Percentiles rank a stretch among this genome's conserved stretches.
These are phyloP conservation scores for Sardinella longiceps DNA, from an alignment of 2,797 vertebrate genomes.

Conservation along the genomic window DNA sequence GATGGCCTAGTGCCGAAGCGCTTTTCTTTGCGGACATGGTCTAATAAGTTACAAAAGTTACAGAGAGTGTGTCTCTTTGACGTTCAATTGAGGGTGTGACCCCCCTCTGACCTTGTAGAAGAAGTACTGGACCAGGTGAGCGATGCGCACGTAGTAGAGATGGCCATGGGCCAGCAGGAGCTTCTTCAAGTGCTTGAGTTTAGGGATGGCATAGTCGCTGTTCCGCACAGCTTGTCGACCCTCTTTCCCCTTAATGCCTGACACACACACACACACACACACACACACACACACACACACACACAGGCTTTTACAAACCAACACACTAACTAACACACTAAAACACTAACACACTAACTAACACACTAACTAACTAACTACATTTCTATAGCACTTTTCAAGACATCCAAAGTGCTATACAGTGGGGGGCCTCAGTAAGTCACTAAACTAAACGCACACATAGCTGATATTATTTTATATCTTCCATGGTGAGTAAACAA, in stretches of 20 bases:
- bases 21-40: no score
- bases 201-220: constrained; percentile 97
- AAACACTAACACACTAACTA: neutral
- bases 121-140: constrained; percentile 99
- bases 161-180: constrained; percentile 93
- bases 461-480: no score
- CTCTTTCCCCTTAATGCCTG: constrained; percentile 97
- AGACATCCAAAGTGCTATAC: no score
- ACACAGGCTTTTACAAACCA: neutral
- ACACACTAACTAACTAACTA: no score
- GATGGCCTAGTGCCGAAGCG: no score
- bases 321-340: neutral
- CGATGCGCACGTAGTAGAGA: constrained; percentile 97
- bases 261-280: constrained; percentile 12
- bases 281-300: neutral
- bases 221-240: constrained; percentile 96
- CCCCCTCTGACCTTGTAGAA: constrained; percentile 91
- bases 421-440: no score
- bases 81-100: no score
- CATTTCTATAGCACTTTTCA: no score
- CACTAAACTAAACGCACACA: no score
- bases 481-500: neutral
- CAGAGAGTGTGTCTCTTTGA: no score
- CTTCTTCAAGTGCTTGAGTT: constrained; percentile 95
- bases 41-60: no score